A percentile compares a stretch with the other conserved stretches of the same genome.
Evolutionary conservation across 2,888 invertebrate genomes (phyloP).

Genomic region (Tethea ocularis): DNA sequence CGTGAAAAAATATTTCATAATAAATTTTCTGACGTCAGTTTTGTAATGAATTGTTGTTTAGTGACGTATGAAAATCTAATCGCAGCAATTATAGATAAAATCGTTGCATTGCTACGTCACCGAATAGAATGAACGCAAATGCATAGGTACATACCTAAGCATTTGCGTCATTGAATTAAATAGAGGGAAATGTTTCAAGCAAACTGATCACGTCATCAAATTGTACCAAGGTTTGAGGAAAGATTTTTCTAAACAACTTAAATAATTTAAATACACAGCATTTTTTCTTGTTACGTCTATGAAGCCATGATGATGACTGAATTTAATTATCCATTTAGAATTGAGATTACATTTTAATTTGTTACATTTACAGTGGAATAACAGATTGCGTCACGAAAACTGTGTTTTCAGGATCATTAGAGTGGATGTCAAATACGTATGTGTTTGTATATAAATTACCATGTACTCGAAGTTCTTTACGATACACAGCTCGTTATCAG

Average conservation of each 20-base stretch:
- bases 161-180: neutral
- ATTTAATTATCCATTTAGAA: too few species aligned
- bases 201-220: neutral
- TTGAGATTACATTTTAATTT: too few species aligned
- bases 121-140: neutral
- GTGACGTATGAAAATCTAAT: neutral
- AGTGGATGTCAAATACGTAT: neutral
- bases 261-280: too few species aligned
- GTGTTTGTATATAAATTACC: neutral
- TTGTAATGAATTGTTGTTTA: neutral
- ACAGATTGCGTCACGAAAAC: neutral
- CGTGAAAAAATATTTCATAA: too few species aligned
- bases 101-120: neutral
- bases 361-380: too few species aligned
- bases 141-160: neutral
- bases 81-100: neutral
- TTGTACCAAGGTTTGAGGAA: too few species aligned
- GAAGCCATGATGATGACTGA: too few species aligned
- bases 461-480: neutral
- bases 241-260: too few species aligned
- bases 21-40: too few species aligned
- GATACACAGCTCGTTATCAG: neutral
- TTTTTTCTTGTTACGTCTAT: too few species aligned
- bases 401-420: neutral
- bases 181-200: neutral